These are phyloP conservation scores for Vannuccia rotundouncinata DNA, from an alignment of 2,888 invertebrate genomes.

Conservation along the genomic window DNA sequence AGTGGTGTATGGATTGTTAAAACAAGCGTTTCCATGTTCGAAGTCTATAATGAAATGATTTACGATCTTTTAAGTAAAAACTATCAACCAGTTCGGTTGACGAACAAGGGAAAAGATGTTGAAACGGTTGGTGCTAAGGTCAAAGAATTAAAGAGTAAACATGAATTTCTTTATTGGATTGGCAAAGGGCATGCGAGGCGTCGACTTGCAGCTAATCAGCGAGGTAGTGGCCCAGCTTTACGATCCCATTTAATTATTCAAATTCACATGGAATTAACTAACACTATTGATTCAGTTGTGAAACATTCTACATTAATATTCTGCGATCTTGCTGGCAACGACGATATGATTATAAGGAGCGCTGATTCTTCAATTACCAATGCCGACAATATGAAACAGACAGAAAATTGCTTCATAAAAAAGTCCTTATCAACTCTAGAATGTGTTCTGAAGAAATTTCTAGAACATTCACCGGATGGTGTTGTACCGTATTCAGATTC, in stretches of 20 bases:
- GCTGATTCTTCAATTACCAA: background rate
- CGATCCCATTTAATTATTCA: background rate
- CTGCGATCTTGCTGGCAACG: background rate
- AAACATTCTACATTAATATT: background rate
- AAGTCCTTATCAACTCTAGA: background rate
- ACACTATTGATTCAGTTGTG: background rate
- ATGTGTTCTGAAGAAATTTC: background rate
- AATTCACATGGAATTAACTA: background rate
- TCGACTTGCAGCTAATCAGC: background rate
- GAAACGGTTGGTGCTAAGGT: background rate
- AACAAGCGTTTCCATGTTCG: background rate
- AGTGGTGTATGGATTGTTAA: background rate
- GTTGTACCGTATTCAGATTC: background rate
- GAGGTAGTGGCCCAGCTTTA: background rate
- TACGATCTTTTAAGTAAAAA: background rate
- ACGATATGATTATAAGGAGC: background rate
- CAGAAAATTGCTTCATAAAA: background rate
- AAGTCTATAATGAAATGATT: background rate
- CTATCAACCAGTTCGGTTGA: background rate
- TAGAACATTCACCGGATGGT: background rate
- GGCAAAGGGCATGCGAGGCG: background rate
- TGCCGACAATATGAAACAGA: background rate
- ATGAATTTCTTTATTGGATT: background rate
- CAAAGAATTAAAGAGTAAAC: background rate
- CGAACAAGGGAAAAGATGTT: background rate